Conservation (phyloP, 2,113 vertebrate species). For the Gallinago undulata region DNA sequence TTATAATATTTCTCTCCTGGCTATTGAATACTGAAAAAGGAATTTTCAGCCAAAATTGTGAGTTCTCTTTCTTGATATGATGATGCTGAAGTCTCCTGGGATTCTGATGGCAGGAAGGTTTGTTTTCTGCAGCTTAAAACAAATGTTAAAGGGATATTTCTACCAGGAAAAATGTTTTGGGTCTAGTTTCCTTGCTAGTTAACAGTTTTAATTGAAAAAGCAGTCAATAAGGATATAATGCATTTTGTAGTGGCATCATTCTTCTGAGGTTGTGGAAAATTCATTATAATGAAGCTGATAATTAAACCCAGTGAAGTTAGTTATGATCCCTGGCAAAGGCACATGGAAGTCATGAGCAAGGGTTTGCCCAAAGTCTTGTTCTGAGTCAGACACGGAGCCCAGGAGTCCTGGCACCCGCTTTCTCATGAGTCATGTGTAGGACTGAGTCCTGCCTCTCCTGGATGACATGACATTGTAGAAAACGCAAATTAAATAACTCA, state of each 20-base stretch:
- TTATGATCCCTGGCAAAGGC: not conserved
- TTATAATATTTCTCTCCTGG: not conserved
- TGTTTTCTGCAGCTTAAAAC: not conserved
- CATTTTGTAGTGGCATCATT: not conserved
- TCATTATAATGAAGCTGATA: not conserved
- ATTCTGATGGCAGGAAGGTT: not conserved
- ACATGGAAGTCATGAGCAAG: not conserved
- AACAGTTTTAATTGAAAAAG: conserved; percentile 48
- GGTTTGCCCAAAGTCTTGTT: not conserved
- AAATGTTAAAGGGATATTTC: not conserved
- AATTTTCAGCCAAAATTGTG: not conserved
- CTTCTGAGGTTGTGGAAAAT: not conserved
- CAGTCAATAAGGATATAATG: not conserved
- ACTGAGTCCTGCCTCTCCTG: not conserved
- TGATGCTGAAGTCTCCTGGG: not conserved
- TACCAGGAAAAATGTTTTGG: not conserved
- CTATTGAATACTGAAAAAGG: not conserved
- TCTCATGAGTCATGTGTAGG: not conserved
- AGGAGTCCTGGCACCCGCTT: not conserved
- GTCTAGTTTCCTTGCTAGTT: not conserved
- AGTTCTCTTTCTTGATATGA: not conserved
- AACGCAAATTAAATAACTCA: accelerated
- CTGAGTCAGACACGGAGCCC: not conserved
- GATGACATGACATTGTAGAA: not conserved
- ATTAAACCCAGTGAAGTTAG: conserved; percentile 10